Conservation (phyloP, 1,140 invertebrate genomes). For the Cherax destructor region DNA sequence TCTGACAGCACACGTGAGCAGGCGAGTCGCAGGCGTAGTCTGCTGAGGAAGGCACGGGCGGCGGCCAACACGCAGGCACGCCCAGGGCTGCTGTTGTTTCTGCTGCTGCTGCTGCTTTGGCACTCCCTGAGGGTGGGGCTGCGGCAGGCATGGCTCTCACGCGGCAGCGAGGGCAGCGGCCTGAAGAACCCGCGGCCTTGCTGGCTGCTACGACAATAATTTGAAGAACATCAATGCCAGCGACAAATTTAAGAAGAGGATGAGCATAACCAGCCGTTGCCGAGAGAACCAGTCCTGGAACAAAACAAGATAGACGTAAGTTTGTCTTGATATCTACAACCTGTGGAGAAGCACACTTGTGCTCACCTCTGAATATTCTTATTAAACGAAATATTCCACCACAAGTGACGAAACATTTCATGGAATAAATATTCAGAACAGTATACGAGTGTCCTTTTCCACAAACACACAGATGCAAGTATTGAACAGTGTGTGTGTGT, state of each 20-base stretch:
- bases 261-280: constrained; percentile 95
- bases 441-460: too few relatives aligned
- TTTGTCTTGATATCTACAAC: too few relatives aligned
- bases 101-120: constrained; percentile 55
- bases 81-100: constrained; percentile 56
- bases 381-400: too few relatives aligned
- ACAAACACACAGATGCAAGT: too few relatives aligned
- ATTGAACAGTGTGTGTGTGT: too few relatives aligned
- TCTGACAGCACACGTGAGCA: constrained; percentile 69
- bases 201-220: constrained; percentile 85
- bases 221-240: constrained; percentile 98
- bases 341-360: too few relatives aligned
- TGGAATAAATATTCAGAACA: too few relatives aligned
- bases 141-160: constrained; percentile 48
- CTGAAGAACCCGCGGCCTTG: constrained; percentile 50
- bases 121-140: constrained; percentile 66
- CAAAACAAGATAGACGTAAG: background rate
- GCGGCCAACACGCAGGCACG: constrained; percentile 56
- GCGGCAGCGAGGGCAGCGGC: constrained; percentile 51
- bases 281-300: constrained; percentile 97
- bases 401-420: too few relatives aligned
- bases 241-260: constrained; percentile 96
- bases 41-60: constrained; percentile 65
- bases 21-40: constrained; percentile 59
- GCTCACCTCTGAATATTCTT: too few relatives aligned